Evolutionary conservation across 37 sponge, comb jelly and placozoan species (phyloP).

Genomic region (Bolinopsis microptera): DNA sequence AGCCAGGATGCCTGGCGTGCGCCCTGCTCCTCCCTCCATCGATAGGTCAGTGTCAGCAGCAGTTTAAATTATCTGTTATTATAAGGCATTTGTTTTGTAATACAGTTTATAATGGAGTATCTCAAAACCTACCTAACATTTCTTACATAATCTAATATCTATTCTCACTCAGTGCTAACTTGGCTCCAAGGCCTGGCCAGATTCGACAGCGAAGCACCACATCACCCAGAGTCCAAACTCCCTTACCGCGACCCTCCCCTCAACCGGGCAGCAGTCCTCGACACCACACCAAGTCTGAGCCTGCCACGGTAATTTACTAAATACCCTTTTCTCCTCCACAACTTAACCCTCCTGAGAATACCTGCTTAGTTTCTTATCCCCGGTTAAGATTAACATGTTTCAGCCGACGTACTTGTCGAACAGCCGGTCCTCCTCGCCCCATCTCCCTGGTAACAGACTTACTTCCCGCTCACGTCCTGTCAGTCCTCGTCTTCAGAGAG

Average conservation of each 20-base stretch:
- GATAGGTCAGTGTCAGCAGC: background rate
- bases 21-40: background rate
- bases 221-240: constrained; percentile 5
- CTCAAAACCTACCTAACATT: too few species aligned
- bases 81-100: too few species aligned
- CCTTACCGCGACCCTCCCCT: constrained; percentile 21
- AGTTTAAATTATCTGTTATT: too few species aligned
- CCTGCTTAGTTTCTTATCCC: too few species aligned
- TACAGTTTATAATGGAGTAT: too few species aligned
- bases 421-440: background rate
- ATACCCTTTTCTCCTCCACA: background rate
- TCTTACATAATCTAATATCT: too few species aligned
- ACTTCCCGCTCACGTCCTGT: background rate
- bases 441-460: background rate
- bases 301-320: background rate
- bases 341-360: too few species aligned
- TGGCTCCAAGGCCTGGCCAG: background rate
- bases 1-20: background rate
- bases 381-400: background rate
- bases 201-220: constrained; percentile 3
- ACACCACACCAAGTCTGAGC: constrained; percentile 37
- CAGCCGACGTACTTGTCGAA: constrained; percentile 4
- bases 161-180: background rate
- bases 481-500: background rate
- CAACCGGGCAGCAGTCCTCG: constrained; percentile 18